A percentile compares a stretch with the other conserved stretches of the same genome.
Evolutionary conservation across 2,888 invertebrate species (phyloP).

Genomic region (Cheilosia soror): DNA sequence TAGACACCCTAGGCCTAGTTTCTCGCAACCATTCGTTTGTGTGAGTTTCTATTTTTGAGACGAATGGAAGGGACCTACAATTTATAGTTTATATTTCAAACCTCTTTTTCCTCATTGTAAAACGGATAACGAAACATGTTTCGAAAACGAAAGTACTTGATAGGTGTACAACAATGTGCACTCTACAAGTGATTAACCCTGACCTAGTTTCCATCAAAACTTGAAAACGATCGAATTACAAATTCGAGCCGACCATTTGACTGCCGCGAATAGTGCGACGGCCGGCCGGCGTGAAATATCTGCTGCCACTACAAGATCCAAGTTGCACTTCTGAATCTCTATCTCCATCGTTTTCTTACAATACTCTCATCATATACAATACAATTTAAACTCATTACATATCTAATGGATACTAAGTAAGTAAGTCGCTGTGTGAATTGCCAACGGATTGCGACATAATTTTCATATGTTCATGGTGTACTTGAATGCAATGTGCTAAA

Average conservation of each 20-base stretch:
- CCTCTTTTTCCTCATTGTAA: slow-evolving; percentile 25
- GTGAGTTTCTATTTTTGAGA: too few relatives aligned
- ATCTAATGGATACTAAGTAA: slow-evolving; percentile 13
- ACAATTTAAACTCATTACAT: slow-evolving; percentile 11
- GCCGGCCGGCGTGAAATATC: slow-evolving; percentile 4
- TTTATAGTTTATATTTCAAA: slow-evolving; percentile 2
- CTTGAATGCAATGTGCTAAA: slow-evolving; percentile 51
- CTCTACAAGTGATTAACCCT: slow-evolving; percentile 64
- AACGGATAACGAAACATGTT: slow-evolving; percentile 63
- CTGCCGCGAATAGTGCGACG: slow-evolving; percentile 5
- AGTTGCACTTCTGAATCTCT: not conserved
- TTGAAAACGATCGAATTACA: slow-evolving; percentile 69
- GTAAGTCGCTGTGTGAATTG: slow-evolving; percentile 43
- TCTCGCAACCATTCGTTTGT: too few relatives aligned
- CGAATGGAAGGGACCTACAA: too few relatives aligned
- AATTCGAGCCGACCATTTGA: slow-evolving; percentile 57
- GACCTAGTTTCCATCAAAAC: slow-evolving; percentile 68
- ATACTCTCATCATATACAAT: not conserved
- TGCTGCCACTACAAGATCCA: slow-evolving; percentile 18
- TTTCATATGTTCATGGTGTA: slow-evolving; percentile 15
- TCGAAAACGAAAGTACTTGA: slow-evolving; percentile 66
- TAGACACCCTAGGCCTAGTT: too few relatives aligned
- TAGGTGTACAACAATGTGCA: slow-evolving; percentile 27
- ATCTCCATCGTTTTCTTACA: slow-evolving; percentile 25
- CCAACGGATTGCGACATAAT: slow-evolving; percentile 47